A percentile compares a stretch with the other conserved stretches of the same genome.
Conservation (phyloP, 2,888 invertebrate species). For the Yponomeuta malinellus region DNA sequence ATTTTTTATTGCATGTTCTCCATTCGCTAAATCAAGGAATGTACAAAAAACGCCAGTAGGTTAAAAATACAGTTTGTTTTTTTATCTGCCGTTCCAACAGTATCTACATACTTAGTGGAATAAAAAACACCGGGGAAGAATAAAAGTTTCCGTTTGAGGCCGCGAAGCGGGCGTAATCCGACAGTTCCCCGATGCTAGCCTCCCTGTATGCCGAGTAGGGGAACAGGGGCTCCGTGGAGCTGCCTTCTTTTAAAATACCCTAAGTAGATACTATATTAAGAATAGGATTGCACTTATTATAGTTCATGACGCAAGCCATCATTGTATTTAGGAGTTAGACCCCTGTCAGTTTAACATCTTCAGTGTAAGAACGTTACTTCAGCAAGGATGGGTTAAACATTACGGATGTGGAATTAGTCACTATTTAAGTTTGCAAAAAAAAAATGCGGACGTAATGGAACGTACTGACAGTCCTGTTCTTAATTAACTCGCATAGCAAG, state of each 20-base stretch:
- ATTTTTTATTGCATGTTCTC: background rate
- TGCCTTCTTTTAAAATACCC: background rate
- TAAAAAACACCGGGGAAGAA: slow-evolving; percentile 36
- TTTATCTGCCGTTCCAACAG: slow-evolving; percentile 12
- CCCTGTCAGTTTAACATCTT: too few relatives aligned
- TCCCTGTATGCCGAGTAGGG: slow-evolving; percentile 26
- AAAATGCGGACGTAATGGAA: too few relatives aligned
- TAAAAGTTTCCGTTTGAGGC: slow-evolving; percentile 45
- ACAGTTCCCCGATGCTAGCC: slow-evolving; percentile 33
- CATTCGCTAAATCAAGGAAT: background rate
- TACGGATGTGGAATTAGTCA: too few relatives aligned
- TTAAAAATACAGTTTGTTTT: background rate
- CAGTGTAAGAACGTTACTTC: too few relatives aligned
- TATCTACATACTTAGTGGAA: background rate
- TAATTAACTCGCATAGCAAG: too few relatives aligned
- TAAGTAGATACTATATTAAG: too few relatives aligned
- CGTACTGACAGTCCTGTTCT: too few relatives aligned
- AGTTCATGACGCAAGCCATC: too few relatives aligned
- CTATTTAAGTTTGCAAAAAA: too few relatives aligned
- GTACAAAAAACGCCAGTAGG: background rate
- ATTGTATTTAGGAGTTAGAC: too few relatives aligned
- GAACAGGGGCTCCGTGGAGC: background rate
- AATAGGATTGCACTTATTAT: too few relatives aligned
- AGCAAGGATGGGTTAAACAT: too few relatives aligned
- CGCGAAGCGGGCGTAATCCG: slow-evolving; percentile 39